Base-by-base conservation (phyloP, 2,888 invertebrate genomes). In the Emmelina monodactyla region DNA sequence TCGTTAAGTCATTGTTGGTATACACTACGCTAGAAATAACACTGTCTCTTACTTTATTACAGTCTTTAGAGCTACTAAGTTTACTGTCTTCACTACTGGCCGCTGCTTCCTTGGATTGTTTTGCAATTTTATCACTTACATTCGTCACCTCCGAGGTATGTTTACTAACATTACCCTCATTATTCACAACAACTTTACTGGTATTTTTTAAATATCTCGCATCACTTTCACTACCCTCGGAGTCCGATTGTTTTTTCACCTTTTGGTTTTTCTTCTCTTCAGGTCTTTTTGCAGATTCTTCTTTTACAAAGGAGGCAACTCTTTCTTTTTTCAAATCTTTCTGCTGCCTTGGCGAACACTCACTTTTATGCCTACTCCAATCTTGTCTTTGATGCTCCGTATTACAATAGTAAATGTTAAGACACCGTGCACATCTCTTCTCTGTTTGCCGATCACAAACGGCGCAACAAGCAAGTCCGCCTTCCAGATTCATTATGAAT, bases 381-480 rank as follows among this genome's bases (percentile, higher is more conserved):
- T 92, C 89, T 51, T 84, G 76, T 44, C 84, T 85, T 67, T 92
- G 92, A 62, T 93, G 92, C 43, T 86, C 87, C 48, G 85, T 88
- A 40, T 86, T 88, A 69, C 92, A 93, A 66, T 93, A 93, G 65
- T 86, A 88, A 33, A 85, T 82, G 40, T 67, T 69, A 57, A 88
- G 87, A 63, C 93, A 93, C 49, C 88, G 84, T 46, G 86, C 84
- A 68, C 92, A 92, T 50, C 89, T 84, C 43, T 86, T 72, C 50
- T 89, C 68, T 49, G 85, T 84, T 53, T 83, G 82, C 48, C 62
- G 70, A 43, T 83, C 82, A 67, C 90, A 89, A 53, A 87, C 75
- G 44, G 72, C 81, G 68, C 87, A 87, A 64, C 75, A 63, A 61
- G 62, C 66, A 31, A 60, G 58, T 55, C 55, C 59, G 65, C 67